A percentile compares a stretch with the other conserved stretches of the same genome.
These are phyloP conservation scores for Synanthedon myopaeformis DNA, from an alignment of 2,888 invertebrate species.

Conservation along the genomic window DNA sequence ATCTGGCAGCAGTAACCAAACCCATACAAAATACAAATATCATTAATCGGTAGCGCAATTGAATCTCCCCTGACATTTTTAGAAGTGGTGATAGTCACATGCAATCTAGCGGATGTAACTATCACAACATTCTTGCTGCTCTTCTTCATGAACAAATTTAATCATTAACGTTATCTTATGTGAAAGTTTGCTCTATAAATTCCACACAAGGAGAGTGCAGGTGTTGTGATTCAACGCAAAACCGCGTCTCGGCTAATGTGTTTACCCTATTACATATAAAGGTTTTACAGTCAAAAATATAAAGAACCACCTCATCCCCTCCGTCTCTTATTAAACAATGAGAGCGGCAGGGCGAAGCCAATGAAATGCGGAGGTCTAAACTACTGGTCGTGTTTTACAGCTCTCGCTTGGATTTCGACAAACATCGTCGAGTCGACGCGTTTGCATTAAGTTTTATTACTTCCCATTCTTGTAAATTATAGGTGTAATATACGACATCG, in stretches of 20 bases:
- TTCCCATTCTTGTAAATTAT: constrained; percentile 58
- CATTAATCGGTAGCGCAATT: too few species aligned
- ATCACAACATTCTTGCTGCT: too few species aligned
- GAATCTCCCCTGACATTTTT: too few species aligned
- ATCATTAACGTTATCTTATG: too few species aligned
- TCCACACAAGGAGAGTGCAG: constrained; percentile 38
- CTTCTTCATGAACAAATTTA: too few species aligned
- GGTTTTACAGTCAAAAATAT: constrained; percentile 28
- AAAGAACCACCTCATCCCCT: constrained; percentile 20
- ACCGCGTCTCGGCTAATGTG: constrained; percentile 51
- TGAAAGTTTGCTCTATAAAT: constrained; percentile 19
- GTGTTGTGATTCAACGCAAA: constrained; percentile 40
- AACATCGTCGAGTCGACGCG: constrained; percentile 48
- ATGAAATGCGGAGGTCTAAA: constrained; percentile 19
- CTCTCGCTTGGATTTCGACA: constrained; percentile 45
- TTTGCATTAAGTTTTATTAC: constrained; percentile 65
- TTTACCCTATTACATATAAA: constrained; percentile 53
- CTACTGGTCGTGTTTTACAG: constrained; percentile 33
- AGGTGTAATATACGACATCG: constrained; percentile 38
- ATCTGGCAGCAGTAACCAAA: too few species aligned
- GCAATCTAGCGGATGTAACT: too few species aligned
- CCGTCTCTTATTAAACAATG: constrained; percentile 12
- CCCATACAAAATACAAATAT: too few species aligned
- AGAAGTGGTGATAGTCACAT: too few species aligned
- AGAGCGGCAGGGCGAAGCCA: constrained; percentile 10